phyloP scores from a whole-genome alignment of 2,113 vertebrate species.

The Cyprinodon brontotheroides region DNA sequence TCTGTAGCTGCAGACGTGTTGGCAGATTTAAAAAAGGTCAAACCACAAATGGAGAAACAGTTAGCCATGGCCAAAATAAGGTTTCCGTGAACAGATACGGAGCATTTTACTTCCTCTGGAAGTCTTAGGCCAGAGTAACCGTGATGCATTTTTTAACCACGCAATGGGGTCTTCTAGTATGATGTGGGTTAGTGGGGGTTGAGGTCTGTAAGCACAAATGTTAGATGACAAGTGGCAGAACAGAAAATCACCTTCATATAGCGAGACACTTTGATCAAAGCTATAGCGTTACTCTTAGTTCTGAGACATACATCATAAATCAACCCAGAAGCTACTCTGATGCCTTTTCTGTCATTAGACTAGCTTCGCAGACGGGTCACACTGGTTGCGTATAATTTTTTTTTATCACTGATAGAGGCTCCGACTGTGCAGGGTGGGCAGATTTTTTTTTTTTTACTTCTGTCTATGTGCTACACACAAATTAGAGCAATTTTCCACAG shows the following conservation, averaged over 20 bases:
- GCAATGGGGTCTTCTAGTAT: slow-evolving; percentile 29
- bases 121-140: slow-evolving; percentile 15
- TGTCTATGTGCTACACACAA: no score
- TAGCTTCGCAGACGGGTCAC: no score
- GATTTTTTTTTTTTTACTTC: no score
- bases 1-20: slow-evolving; percentile 15
- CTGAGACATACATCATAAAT: not conserved
- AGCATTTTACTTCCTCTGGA: slow-evolving; percentile 31
- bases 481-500: no score
- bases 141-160: slow-evolving; percentile 21
- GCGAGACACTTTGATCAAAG: not conserved
- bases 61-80: slow-evolving; percentile 14
- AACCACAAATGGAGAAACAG: slow-evolving; percentile 49
- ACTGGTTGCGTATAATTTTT: no score
- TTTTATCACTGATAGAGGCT: no score
- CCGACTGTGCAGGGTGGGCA: not conserved
- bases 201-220: not conserved
- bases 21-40: slow-evolving; percentile 48
- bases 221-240: not conserved
- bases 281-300: not conserved
- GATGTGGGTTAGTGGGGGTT: slow-evolving; percentile 31
- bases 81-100: slow-evolving; percentile 38
- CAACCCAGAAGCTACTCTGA: not conserved
- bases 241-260: slow-evolving; percentile 5
- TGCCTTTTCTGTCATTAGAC: not conserved